Conservation (phyloP, 2,888 invertebrate genomes). For the Mystacides longicornis region DNA sequence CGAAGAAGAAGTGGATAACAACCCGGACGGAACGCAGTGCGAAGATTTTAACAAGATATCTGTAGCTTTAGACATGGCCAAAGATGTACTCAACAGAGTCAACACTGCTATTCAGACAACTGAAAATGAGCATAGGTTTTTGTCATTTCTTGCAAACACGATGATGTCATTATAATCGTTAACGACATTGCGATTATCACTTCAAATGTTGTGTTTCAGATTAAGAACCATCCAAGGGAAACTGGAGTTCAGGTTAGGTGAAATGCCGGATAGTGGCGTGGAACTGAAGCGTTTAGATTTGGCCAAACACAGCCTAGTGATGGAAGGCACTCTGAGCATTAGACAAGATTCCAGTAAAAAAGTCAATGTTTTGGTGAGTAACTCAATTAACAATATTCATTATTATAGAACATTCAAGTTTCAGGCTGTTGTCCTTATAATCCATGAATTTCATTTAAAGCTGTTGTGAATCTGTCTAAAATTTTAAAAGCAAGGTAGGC, state of each 20-base stretch:
- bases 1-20: constrained; percentile 26
- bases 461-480: no score
- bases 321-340: constrained; percentile 38
- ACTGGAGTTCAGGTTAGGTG: constrained; percentile 34
- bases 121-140: constrained; percentile 43
- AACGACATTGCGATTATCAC: no score
- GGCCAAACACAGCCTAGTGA: constrained; percentile 32
- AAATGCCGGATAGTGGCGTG: constrained; percentile 5
- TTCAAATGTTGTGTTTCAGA: constrained; percentile 28
- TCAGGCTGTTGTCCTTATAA: no score
- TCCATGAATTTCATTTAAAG: no score
- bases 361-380: constrained; percentile 36
- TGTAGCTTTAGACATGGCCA: constrained; percentile 37
- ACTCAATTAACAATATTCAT: no score
- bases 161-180: no score
- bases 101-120: constrained; percentile 42
- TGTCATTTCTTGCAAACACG: neutral
- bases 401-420: no score
- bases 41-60: constrained; percentile 33
- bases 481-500: no score
- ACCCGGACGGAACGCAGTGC: constrained; percentile 23
- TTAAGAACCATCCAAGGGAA: constrained; percentile 40
- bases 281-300: constrained; percentile 39
- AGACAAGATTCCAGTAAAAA: constrained; percentile 39
- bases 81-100: constrained; percentile 42